Base-by-base conservation (phyloP, 2,888 invertebrate genomes). In the Empis stercorea region DNA sequence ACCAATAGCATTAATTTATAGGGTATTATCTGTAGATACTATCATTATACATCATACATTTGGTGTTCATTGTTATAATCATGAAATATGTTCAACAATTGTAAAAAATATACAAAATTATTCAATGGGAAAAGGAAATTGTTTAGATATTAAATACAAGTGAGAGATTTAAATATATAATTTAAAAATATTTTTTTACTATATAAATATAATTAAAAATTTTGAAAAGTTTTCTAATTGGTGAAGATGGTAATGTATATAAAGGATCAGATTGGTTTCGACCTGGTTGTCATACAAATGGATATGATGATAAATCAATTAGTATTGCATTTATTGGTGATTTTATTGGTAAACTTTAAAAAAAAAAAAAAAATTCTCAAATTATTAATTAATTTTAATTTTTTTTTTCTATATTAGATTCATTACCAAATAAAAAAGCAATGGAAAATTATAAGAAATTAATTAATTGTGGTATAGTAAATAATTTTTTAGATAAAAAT, bases 171-270 rank as follows among this genome's bases (percentile, higher is more conserved):
- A 4, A 20, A 20, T 20, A 20, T 20, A 3, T 20, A 20, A 20
- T 4, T 20, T 20, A 20, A n/a, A n/a, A n/a, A n/a, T 20, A 4
- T 20, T 4, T 20, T 20, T 20, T 20, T 20, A 20, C 5, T 3
- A 3, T 20, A 4, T 13, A 32, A 32, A 32, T 32, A 3, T 11
- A n/a, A 13, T 1, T 32, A 6, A 32, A 32, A 13, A 13, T 13
- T 32, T 13, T n/a, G 2, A 27, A 23, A 34, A 74, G 73, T 30
- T 75, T 74, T 52, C 51, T 77, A 55, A 66, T 79, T 39, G 76
- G 77, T 2, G 74, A 75, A 10, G 76, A 77, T 54, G 76, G 75
- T 1, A 73, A 73, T 41, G 62, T 78, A n/a, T 78, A 76, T 54
- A 76, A 77, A 61, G 78, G 77, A 0, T 55, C 68, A 2, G 78